phyloP scores from a whole-genome alignment of 2,113 vertebrate genomes.

The Phycodurus eques region DNA sequence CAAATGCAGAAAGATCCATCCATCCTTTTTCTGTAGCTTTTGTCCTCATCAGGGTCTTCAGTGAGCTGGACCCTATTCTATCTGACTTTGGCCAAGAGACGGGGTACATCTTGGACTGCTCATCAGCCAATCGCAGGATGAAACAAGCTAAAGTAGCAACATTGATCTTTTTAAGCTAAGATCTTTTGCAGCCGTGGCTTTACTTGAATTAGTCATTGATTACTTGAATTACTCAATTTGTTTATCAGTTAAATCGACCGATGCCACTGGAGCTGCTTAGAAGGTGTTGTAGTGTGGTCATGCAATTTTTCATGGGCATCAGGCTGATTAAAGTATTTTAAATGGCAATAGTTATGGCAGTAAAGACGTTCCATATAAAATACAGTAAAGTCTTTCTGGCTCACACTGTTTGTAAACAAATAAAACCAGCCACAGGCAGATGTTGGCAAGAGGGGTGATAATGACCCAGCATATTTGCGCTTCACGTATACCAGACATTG shows the following conservation, averaged over 20 bases:
- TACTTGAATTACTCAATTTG: neutral
- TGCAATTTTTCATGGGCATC: neutral
- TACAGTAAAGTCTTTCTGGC: neutral
- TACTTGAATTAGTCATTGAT: neutral
- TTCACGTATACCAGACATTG: neutral
- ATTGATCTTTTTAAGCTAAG: neutral
- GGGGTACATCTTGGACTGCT: no score
- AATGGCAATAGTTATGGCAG: slow-evolving; percentile 24
- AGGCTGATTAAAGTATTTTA: slow-evolving; percentile 2
- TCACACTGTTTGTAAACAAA: slow-evolving; percentile 10
- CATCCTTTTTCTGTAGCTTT: neutral
- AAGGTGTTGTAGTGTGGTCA: slow-evolving; percentile 2
- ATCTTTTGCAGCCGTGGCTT: neutral
- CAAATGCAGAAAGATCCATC: neutral
- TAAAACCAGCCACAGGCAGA: slow-evolving; percentile 26
- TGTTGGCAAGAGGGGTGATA: slow-evolving; percentile 19
- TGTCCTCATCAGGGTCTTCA: no score
- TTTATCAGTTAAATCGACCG: neutral
- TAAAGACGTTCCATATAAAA: slow-evolving; percentile 4
- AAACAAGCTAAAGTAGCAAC: neutral
- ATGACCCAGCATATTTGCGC: slow-evolving; percentile 15
- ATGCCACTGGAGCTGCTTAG: neutral
- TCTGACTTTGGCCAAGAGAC: no score
- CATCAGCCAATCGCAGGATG: neutral
- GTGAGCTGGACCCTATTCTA: no score